phyloP scores from a whole-genome alignment of 2,888 invertebrate genomes.

The Xanthorhoe designata region DNA sequence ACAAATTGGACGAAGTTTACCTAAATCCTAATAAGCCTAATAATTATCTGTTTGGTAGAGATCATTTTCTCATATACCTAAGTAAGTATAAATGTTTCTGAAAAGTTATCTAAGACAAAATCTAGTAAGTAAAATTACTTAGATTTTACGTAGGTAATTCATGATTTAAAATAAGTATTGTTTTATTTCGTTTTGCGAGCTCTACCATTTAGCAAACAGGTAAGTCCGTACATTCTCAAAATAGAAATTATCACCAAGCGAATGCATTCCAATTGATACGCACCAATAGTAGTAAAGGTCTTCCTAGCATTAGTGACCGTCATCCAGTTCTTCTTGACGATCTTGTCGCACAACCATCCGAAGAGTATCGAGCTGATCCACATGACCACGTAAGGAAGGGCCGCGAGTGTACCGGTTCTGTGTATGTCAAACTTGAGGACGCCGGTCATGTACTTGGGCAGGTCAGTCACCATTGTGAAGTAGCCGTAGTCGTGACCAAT shows the following conservation, averaged over 20 bases:
- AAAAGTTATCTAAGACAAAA: no score
- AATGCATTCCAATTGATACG: slow-evolving; percentile 47
- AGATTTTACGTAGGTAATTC: no score
- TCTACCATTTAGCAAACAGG: no score
- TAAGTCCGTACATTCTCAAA: no score
- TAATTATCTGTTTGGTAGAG: background rate
- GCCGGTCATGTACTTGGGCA: slow-evolving; percentile 89
- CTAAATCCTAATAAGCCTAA: background rate
- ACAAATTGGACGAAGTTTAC: background rate
- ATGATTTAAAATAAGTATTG: no score
- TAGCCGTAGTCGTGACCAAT: slow-evolving; percentile 90
- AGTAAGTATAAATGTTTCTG: no score
- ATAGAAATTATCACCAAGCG: no score
- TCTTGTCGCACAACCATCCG: slow-evolving; percentile 89
- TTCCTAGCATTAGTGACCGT: slow-evolving; percentile 86
- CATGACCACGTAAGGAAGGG: slow-evolving; percentile 88
- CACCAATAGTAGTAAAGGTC: slow-evolving; percentile 89
- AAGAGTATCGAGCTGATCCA: slow-evolving; percentile 88
- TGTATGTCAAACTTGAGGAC: slow-evolving; percentile 88
- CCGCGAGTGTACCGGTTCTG: slow-evolving; percentile 87
- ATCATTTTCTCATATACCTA: no score
- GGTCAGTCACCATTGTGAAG: slow-evolving; percentile 89
- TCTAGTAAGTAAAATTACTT: no score
- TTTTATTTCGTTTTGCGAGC: no score
- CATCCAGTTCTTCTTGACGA: slow-evolving; percentile 86